A percentile compares a stretch with the other conserved stretches of the same genome.
phyloP scores from a whole-genome alignment of 2,797 vertebrate species.

The Hoplostethus atlanticus region DNA sequence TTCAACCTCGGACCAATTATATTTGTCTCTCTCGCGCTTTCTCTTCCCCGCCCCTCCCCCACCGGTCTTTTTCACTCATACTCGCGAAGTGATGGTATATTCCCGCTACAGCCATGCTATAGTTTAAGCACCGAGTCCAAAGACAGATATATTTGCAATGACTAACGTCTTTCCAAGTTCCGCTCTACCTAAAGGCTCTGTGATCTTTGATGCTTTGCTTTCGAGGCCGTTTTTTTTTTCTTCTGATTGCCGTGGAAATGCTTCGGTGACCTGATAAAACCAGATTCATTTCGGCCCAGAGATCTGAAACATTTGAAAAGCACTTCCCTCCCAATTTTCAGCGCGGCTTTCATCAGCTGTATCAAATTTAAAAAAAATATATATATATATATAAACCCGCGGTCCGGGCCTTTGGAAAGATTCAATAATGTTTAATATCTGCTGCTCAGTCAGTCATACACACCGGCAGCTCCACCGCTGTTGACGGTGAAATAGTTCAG shows the following conservation, averaged over 20 bases:
- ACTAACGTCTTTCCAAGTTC: slow-evolving; percentile 35
- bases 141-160: slow-evolving; percentile 12
- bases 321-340: slow-evolving; percentile 37
- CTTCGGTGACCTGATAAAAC: slow-evolving; percentile 65
- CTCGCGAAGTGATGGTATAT: neutral
- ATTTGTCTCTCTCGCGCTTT: slow-evolving; percentile 12
- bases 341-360: slow-evolving; percentile 64
- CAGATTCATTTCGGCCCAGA: slow-evolving; percentile 61
- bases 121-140: neutral
- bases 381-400: too few species aligned
- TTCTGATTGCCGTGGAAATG: slow-evolving; percentile 61
- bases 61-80: neutral
- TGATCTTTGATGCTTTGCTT: slow-evolving; percentile 60
- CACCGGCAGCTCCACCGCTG: slow-evolving; percentile 18
- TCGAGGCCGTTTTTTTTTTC: slow-evolving; percentile 33
- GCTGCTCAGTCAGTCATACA: slow-evolving; percentile 65
- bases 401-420: slow-evolving; percentile 64
- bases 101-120: neutral
- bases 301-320: slow-evolving; percentile 64
- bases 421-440: slow-evolving; percentile 75
- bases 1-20: slow-evolving; percentile 79
- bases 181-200: slow-evolving; percentile 19
- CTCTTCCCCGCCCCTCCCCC: slow-evolving; percentile 9
- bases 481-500: slow-evolving; percentile 54
- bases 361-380: slow-evolving; percentile 62